Evolutionary conservation across 2,113 vertebrate genomes (phyloP).

Genomic region (Dromaius novaehollandiae): DNA sequence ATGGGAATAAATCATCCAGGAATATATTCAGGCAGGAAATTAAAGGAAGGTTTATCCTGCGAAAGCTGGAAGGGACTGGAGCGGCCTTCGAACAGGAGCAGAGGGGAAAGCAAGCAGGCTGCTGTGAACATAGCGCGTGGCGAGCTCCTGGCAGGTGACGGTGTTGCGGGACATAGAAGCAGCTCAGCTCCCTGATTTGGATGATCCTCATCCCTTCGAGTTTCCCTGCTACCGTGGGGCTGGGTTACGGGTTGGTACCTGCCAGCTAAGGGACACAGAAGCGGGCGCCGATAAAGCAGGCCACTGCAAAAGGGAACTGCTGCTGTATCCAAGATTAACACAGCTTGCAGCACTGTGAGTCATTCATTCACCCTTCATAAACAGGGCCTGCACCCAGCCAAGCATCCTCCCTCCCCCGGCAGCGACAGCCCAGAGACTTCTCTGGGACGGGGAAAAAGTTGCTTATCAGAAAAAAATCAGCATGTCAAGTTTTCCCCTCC

Average conservation of each 20-base stretch:
- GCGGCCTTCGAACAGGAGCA: not conserved
- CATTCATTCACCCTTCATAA: constrained; percentile 61
- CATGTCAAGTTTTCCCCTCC: constrained; percentile 57
- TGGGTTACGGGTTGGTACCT: not conserved
- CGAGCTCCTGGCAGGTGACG: not conserved
- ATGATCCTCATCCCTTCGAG: not conserved
- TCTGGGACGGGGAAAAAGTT: constrained; percentile 53
- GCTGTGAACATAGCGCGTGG: not conserved
- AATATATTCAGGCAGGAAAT: constrained; percentile 37
- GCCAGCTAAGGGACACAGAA: not conserved
- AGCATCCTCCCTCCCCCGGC: constrained; percentile 19
- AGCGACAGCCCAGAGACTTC: not conserved
- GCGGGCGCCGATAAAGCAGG: not conserved
- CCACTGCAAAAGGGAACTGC: not conserved
- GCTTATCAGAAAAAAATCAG: constrained; percentile 51
- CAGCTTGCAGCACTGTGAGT: rapidly evolving
- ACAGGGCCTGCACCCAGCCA: not conserved
- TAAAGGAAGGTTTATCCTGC: not conserved
- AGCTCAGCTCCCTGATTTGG: too few relatives aligned
- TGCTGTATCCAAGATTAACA: not conserved
- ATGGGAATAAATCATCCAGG: constrained; percentile 56
- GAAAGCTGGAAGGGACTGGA: constrained; percentile 34
- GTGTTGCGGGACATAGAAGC: rapidly evolving
- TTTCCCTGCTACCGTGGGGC: not conserved
- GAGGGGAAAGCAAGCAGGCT: not conserved